These are phyloP conservation scores for Sphenodon punctatus DNA, from an alignment of 2,797 vertebrate genomes.

Conservation along the genomic window DNA sequence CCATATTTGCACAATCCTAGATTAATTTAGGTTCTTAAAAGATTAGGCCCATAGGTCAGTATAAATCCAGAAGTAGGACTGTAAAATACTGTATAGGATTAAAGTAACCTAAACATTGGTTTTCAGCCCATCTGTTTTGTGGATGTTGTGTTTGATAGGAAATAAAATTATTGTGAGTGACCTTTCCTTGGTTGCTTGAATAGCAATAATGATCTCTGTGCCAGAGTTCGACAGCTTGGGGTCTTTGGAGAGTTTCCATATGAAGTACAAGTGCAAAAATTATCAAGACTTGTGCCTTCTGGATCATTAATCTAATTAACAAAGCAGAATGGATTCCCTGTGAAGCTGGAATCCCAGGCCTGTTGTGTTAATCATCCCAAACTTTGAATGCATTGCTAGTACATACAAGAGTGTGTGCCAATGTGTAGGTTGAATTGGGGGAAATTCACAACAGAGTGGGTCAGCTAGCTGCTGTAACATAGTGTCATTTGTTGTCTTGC, in stretches of 20 bases:
- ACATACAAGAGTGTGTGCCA: rapidly evolving
- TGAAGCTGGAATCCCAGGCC: constrained; percentile 4
- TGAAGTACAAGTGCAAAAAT: background rate
- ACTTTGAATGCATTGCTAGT: rapidly evolving
- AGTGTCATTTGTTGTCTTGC: background rate
- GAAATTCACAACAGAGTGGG: rapidly evolving
- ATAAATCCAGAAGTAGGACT: constrained; percentile 49
- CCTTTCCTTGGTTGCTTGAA: constrained; percentile 37
- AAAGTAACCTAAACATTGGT: background rate
- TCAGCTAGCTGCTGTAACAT: background rate
- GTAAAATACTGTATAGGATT: background rate
- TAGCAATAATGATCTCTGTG: constrained; percentile 30
- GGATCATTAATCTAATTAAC: background rate
- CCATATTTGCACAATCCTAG: constrained; percentile 20
- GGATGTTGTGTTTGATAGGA: constrained; percentile 13
- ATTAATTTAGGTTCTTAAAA: constrained; percentile 56
- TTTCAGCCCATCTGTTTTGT: constrained; percentile 6
- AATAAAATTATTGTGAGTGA: constrained; percentile 3
- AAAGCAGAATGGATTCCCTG: background rate
- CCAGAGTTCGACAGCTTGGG: background rate
- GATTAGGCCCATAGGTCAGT: constrained; percentile 57
- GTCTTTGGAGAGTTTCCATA: background rate
- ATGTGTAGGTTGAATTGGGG: background rate
- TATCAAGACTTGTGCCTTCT: background rate
- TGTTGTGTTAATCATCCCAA: background rate